Evolutionary conservation across 2,888 invertebrate genomes (phyloP).

Genomic region (Melieria crassipennis): DNA sequence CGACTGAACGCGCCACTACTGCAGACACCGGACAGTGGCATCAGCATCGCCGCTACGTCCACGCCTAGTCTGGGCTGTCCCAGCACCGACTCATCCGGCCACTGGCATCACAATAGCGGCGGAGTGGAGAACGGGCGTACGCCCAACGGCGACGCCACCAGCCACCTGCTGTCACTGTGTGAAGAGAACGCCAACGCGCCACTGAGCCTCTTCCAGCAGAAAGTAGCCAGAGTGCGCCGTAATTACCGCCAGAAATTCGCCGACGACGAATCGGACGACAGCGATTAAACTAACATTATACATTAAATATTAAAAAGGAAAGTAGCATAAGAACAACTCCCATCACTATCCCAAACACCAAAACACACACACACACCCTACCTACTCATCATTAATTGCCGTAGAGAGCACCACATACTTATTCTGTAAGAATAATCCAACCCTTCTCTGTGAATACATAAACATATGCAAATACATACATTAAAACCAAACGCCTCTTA

Average conservation of each 20-base stretch:
- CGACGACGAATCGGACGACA: constrained; percentile 72
- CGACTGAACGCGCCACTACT: constrained; percentile 12
- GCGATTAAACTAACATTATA: constrained; percentile 65
- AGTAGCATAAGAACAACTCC: too few species aligned
- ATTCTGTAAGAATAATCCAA: constrained; percentile 14
- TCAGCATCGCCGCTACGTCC: constrained; percentile 48
- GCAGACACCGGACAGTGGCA: constrained; percentile 57
- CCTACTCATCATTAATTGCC: too few species aligned
- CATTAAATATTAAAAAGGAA: too few species aligned
- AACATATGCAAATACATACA: not conserved
- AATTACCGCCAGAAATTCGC: constrained; percentile 73
- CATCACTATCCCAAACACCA: too few species aligned
- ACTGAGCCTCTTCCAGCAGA: constrained; percentile 59
- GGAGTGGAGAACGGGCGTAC: constrained; percentile 27
- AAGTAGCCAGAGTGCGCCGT: constrained; percentile 72
- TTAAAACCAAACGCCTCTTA: not conserved
- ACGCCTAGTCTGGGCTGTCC: constrained; percentile 39
- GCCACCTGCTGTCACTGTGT: constrained; percentile 26
- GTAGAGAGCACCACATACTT: not conserved
- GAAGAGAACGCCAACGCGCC: constrained; percentile 34
- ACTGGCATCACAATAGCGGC: constrained; percentile 19
- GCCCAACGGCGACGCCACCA: constrained; percentile 6
- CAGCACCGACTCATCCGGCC: constrained; percentile 32
- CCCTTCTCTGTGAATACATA: constrained; percentile 25
- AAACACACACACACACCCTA: too few species aligned